Evolutionary conservation across 2,888 invertebrate species (phyloP).

Genomic region (Drosophila vallismaia): DNA sequence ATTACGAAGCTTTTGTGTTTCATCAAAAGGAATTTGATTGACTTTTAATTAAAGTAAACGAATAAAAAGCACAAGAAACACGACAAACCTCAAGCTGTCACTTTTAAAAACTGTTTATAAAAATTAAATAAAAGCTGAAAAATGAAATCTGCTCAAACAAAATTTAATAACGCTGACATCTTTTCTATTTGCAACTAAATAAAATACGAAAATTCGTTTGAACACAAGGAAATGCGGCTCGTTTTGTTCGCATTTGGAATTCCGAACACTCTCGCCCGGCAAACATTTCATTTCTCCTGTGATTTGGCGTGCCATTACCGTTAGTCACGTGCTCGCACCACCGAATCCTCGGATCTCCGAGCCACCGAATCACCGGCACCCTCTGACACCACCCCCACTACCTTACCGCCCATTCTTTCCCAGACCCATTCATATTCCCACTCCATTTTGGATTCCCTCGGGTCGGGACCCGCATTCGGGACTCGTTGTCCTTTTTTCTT

Average conservation of each 20-base stretch:
- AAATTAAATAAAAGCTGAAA: neutral
- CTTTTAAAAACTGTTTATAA: neutral
- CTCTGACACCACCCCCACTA: neutral
- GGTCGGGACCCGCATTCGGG: slow-evolving; percentile 45
- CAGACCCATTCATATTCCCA: slow-evolving; percentile 19
- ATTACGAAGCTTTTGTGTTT: neutral
- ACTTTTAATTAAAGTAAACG: neutral
- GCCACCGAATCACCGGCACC: neutral
- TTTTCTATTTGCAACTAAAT: slow-evolving; percentile 14
- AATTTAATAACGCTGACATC: slow-evolving; percentile 5
- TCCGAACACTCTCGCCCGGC: slow-evolving; percentile 35
- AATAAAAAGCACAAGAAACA: neutral
- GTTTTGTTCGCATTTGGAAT: slow-evolving; percentile 23
- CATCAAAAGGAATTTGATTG: neutral
- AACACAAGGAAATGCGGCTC: slow-evolving; percentile 2
- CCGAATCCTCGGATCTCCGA: neutral
- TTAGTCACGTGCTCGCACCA: slow-evolving; percentile 49
- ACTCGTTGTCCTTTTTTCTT: slow-evolving; percentile 46
- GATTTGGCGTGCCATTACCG: slow-evolving; percentile 43
- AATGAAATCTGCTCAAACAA: neutral
- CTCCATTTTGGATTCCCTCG: slow-evolving; percentile 29
- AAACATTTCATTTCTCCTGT: slow-evolving; percentile 43
- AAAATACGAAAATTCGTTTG: slow-evolving; percentile 22
- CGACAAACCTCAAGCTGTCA: neutral
- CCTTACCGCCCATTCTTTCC: slow-evolving; percentile 12